Evolutionary conservation across 2,113 vertebrate species (phyloP), one percentile per base, ranked within the genome.

Genomic region (Indicator indicator): DNA sequence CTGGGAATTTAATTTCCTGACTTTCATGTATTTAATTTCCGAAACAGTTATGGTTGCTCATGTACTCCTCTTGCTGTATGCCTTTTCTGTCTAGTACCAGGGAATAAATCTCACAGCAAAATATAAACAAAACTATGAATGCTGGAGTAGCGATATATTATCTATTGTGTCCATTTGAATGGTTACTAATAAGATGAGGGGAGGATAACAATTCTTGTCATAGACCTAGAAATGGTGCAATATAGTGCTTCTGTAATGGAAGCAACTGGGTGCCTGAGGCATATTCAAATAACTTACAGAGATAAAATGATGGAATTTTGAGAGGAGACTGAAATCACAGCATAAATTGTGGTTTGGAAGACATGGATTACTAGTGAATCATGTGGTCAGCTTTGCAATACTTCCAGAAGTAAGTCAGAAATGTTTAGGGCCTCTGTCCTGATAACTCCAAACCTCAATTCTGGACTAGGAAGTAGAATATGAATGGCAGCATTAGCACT

Each of bases 1-100:
- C 11, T 83, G 30, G 30, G 4, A 91, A 85, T 94, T 95, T 92
- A 89, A 96, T 95, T 92, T 97, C 86, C 84, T 92, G 70, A 27
- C 28, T 85, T 90, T 38, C 24, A 28, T 46, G 16, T 9, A 42
- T 83, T 92, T 89, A 67, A 89, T 95, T 91, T 94, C 71, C 0
- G 0, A 79, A 83, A 48, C 9, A 76, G 33, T 70, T 85, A 32
- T 42, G 16, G 3, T n/a, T 82, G 36, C 12, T 63, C 59, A 50
- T 83, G 19, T 19, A 18, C 3, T 62, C 75, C 17, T 84, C 81
- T 70, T 40, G 73, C 24, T 17, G 46, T 32, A 48, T 10, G 17
- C 3, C 12, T 78, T 76, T 89, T 62, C 55, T 50, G 65, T 85
- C 30, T 26, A 50, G 27, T 17, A 93, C 16, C 10, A 82, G 74